phyloP scores from a whole-genome alignment of 2,888 invertebrate species.

The Neoascia interrupta region DNA sequence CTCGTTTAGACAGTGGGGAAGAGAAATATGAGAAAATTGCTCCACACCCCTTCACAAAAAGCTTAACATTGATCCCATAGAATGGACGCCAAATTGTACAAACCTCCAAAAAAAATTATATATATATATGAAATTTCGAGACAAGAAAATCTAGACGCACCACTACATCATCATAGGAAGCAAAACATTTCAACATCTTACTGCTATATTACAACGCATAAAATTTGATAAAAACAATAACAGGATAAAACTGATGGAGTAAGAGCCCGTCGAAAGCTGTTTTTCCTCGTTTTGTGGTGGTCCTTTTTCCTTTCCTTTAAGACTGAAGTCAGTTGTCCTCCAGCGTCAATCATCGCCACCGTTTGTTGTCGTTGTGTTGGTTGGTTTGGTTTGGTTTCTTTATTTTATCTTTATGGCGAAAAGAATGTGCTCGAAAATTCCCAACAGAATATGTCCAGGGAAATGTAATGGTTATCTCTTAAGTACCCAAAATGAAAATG shows the following conservation, averaged over 20 bases:
- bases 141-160: constrained; percentile 2
- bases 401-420: constrained; percentile 59
- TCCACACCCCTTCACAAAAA: constrained; percentile 26
- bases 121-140: not conserved
- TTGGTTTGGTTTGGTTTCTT: constrained; percentile 37
- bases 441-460: constrained; percentile 53
- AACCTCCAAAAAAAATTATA: constrained; percentile 6
- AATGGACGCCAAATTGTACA: constrained; percentile 29
- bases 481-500: constrained; percentile 48
- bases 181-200: constrained; percentile 10
- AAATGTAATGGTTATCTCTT: constrained; percentile 56
- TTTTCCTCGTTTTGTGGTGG: constrained; percentile 19
- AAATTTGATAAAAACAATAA: constrained; percentile 66
- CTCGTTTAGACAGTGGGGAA: constrained; percentile 28
- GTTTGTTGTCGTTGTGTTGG: not conserved
- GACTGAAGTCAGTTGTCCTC: constrained; percentile 51
- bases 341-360: constrained; percentile 51
- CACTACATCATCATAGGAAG: constrained; percentile 6
- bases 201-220: constrained; percentile 45
- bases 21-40: constrained; percentile 25
- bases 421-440: constrained; percentile 61
- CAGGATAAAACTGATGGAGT: constrained; percentile 30
- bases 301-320: constrained; percentile 9
- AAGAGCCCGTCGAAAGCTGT: constrained; percentile 24
- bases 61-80: constrained; percentile 34